Percentiles rank a stretch among this genome's conserved stretches.
These are phyloP conservation scores for Axinella damicornis DNA, from an alignment of 37 sponge, comb jelly and placozoan species.

Conservation along the genomic window DNA sequence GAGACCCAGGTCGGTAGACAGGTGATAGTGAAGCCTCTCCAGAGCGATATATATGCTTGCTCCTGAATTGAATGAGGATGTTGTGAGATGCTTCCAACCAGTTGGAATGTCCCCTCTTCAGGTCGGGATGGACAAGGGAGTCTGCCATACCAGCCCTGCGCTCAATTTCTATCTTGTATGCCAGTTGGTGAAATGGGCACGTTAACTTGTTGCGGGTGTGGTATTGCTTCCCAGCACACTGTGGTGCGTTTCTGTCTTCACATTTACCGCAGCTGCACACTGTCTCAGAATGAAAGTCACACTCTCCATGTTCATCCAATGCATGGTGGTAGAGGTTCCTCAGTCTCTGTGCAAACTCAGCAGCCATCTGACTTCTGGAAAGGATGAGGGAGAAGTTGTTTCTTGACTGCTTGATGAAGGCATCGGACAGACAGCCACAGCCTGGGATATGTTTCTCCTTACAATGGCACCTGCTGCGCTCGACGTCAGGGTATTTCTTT, in stretches of 20 bases:
- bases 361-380: neutral
- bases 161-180: slow-evolving; percentile 43
- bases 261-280: slow-evolving; percentile 43
- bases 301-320: slow-evolving; percentile 32
- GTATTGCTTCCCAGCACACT: slow-evolving; percentile 31
- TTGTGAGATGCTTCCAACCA: slow-evolving; percentile 31
- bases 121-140: neutral
- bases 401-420: slow-evolving; percentile 9
- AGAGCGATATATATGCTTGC: slow-evolving; percentile 4
- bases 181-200: slow-evolving; percentile 28
- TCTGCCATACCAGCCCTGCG: slow-evolving; percentile 3
- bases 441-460: slow-evolving; percentile 10
- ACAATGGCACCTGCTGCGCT: slow-evolving; percentile 30
- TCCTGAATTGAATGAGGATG: slow-evolving; percentile 17
- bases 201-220: slow-evolving; percentile 2
- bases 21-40: slow-evolving; percentile 11
- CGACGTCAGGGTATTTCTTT: slow-evolving; percentile 20
- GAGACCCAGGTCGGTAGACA: slow-evolving; percentile 33
- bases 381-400: slow-evolving; percentile 25
- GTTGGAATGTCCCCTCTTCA: slow-evolving; percentile 5
- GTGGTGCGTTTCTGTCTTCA: slow-evolving; percentile 2
- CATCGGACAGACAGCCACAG: slow-evolving; percentile 49
- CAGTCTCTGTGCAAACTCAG: slow-evolving; percentile 20
- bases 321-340: slow-evolving; percentile 31
- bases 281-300: slow-evolving; percentile 35